Evolutionary conservation across 2,113 vertebrate genomes (phyloP), one percentile per base, ranked within the genome.

Genomic region (Alligator sinensis): DNA sequence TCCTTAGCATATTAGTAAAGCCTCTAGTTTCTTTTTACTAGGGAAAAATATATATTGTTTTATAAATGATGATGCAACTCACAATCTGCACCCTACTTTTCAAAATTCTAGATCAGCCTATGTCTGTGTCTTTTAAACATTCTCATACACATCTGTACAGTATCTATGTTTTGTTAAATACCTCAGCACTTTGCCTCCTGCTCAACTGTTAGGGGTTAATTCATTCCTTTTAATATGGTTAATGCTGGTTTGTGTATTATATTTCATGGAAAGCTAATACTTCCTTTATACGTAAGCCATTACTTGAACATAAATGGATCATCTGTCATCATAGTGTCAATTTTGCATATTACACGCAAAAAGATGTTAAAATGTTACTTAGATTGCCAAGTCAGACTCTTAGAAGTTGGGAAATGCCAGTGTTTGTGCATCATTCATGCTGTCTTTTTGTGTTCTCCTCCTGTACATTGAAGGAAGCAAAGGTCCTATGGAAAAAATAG

Each of bases 81-180:
- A 47, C 47, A 7, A 47, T 47, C 47, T 47, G 47, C 47, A 47
- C 34, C 34, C 34, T 34, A 34, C 47, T 47, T 47, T 47, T 47
- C 7, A 9, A 47, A 47, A 47, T 47, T 47, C 47, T 47, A 47
- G 47, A 47, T 47, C 47, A 47, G 47, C 47, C 47, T 47, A 47
- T 47, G 47, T 47, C 4, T 15, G 0, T 86, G 54, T 81, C 75
- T 27, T 93, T 92, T 77, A 84, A 79, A 63, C 64, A 25, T 95
- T 47, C 47, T 47, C 47, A 47, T 47, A 47, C 9, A 47, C 47
- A 47, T 47, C 47, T 47, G 47, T 47, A 47, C 87, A 63, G 1
- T 84, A 9, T 80, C 68, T 88, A 87, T 62, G 9, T 61, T 88
- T 28, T 89, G 64, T 89, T 75, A 95, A 95, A 93, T 63, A n/a